Base-by-base conservation (phyloP, 2,888 invertebrate genomes). In the Myopa testacea region DNA sequence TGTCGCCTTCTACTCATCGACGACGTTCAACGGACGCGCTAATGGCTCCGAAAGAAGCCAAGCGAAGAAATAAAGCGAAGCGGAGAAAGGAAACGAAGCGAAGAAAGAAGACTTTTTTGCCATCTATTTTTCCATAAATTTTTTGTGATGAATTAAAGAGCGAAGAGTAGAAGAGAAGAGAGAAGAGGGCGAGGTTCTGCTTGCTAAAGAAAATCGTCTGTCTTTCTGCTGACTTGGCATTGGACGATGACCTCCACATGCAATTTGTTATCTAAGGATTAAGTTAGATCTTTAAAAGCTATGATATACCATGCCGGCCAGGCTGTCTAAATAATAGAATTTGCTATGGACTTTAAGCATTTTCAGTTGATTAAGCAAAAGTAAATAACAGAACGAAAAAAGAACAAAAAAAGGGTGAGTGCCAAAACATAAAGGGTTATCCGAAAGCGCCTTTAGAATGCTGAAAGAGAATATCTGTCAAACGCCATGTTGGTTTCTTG, bases 341-440 rank as follows among this genome's bases (percentile, higher is more conserved):
- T 68, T 70, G 52, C n/a, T 50, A 52, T n/a, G n/a, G 50, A 55
- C 52, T 70, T 70, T 70, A 8, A 70, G 37, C 37, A 34, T 52
- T 70, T 70, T 52, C 70, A 37, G 34, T 70, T 70, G 52, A 70
- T 70, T 70, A 70, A 70, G 55, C 70, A 70, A 70, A 70, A 34
- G 52, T 52, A 55, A 40, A 26, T 26, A 26, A 63, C 34, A 34
- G 63, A 63, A 34, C 37, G 6, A 5, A 16, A 40, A 37, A 26
- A 26, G 26, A 26, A 26, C 26, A 26, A 2, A 26, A 26, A 16
- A 68, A 68, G n/a, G 19, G n/a, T n/a, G 68, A 68, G 12, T 1
- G 14, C 50, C 50, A 3, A 50, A 14, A 26, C 26, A 26, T 26
- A 26, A 26, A 26, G 26, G 26, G 26, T 26, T 26, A 26, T 26